A percentile compares a stretch with the other conserved stretches of the same genome.
phyloP scores from a whole-genome alignment of 2,797 vertebrate species.

The Gymnodraco acuticeps region DNA sequence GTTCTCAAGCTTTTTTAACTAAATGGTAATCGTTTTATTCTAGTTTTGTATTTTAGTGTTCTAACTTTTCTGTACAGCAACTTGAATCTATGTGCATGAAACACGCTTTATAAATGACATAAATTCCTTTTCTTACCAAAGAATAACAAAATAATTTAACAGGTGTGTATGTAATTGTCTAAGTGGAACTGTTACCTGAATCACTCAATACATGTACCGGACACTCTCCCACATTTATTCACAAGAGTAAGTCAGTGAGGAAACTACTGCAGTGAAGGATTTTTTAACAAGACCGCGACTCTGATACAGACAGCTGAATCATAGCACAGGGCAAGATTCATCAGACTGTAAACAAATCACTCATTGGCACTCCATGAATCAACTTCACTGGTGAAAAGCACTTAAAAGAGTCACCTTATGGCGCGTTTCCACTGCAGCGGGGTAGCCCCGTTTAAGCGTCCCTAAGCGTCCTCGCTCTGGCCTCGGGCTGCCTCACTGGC shows the following conservation, averaged over 20 bases:
- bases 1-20: no score
- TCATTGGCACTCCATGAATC: slow-evolving; percentile 33
- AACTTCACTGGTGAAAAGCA: slow-evolving; percentile 21
- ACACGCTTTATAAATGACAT: no score
- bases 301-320: slow-evolving; percentile 51
- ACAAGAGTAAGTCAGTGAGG: slow-evolving; percentile 18
- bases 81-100: no score
- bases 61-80: no score
- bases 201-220: slow-evolving; percentile 4
- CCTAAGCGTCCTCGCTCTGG: no score
- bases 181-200: slow-evolving; percentile 18
- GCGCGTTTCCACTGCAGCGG: no score
- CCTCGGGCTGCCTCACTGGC: no score
- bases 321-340: slow-evolving; percentile 53
- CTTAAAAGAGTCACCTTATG: slow-evolving; percentile 27
- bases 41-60: no score
- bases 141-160: slow-evolving; percentile 32
- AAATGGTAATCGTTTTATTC: no score
- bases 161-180: neutral
- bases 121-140: neutral
- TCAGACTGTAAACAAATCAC: slow-evolving; percentile 44
- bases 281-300: neutral
- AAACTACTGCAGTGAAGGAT: slow-evolving; percentile 16
- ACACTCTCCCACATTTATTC: slow-evolving; percentile 17
- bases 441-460: no score